Base-by-base conservation (phyloP, 2,888 invertebrate species). In the Drosophila atroscutellata region DNA sequence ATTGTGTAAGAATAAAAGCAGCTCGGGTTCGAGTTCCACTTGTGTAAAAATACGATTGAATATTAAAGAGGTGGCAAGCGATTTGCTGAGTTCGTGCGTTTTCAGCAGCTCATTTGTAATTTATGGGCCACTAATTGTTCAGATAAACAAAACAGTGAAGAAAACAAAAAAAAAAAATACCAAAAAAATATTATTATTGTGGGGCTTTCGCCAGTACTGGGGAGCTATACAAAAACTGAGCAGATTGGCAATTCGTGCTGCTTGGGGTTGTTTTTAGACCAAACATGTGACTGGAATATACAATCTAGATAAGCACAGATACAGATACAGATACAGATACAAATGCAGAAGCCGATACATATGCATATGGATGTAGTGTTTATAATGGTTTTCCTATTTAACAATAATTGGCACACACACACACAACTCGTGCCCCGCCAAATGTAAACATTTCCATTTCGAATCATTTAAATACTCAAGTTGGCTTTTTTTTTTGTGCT, bases 81-180 rank as follows among this genome's bases (percentile, higher is more conserved):
- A 54, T 57, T 54, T 47, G 28, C 28, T 47, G 8, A 24, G 37
- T 37, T 49, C 39, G 20, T 67, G 50, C 61, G 66, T 24, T 65
- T 56, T 34, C 47, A 32, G 47, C 60, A 20, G 52, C 50, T 34
- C 58, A 55, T 32, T 68, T 55, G 39, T 55, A 73, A 70, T 80
- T 73, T 73, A 83, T 80, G 62, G 67, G 57, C 52, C 34, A 68
- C 81, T 81, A 81, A 86, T 75, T 81, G 57, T 39, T 56, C 39
- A 69, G 32, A 76, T 84, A 84, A 79, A 79, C 79, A 77, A 78
- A 73, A 61, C 11, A 2, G 32, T 42, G 39, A 5, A 13, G 39
- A 30, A 15, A 15, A 39, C 20, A 30, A 15, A 34, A 26, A 34
- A 52, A 26, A 18, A 9, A 20, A 30, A n/a, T n/a, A n/a, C 6